Conservation (phyloP, 2,113 vertebrate genomes). For the Zosterops lateralis region DNA sequence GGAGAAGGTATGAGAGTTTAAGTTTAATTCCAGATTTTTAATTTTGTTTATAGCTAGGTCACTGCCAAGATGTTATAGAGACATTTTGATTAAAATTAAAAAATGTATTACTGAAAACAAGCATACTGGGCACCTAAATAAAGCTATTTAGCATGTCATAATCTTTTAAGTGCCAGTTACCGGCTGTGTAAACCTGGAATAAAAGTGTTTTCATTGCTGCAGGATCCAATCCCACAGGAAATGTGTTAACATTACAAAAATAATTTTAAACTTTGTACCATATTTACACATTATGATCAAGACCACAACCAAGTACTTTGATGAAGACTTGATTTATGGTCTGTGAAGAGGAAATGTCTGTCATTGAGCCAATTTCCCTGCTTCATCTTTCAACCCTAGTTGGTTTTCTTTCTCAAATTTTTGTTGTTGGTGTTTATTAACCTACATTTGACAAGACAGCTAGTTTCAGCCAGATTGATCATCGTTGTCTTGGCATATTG, state of each 20-base stretch:
- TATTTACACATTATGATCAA: not conserved
- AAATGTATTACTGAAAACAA: not conserved
- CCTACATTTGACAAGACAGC: not conserved
- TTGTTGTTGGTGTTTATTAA: not conserved
- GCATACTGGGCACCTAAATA: not conserved
- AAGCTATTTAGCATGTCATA: not conserved
- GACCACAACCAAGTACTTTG: not conserved
- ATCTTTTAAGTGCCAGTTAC: not conserved
- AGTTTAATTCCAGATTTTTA: not conserved
- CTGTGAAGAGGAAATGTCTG: not conserved
- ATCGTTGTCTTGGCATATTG: not conserved
- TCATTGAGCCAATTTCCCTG: not conserved
- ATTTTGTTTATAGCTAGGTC: not conserved
- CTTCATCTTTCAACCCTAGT: not conserved
- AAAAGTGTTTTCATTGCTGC: not conserved
- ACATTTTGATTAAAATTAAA: not conserved
- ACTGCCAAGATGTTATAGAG: not conserved
- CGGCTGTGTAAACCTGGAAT: not conserved
- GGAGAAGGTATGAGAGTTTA: not conserved
- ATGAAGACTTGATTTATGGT: not conserved
- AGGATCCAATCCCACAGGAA: not conserved
- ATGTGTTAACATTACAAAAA: not conserved
- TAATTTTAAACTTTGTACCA: not conserved
- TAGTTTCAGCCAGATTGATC: not conserved
- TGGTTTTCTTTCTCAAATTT: not conserved